Evolutionary conservation across 1,140 invertebrate species (phyloP).

Genomic region (Polypedilum pembai): DNA sequence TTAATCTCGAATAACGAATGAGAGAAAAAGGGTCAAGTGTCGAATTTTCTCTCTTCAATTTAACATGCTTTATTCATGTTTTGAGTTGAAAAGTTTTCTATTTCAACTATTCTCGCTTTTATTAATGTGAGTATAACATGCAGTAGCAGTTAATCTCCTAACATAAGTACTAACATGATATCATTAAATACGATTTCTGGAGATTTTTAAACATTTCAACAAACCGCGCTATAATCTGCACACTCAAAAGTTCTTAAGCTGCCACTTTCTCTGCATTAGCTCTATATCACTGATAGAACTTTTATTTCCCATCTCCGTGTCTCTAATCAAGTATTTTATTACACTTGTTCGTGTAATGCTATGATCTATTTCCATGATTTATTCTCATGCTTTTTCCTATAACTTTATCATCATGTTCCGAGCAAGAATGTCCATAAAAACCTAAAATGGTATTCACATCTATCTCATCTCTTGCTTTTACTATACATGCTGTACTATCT

Average conservation of each 20-base stretch:
- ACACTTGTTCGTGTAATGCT: neutral
- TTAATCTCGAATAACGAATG: neutral
- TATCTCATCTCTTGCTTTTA: neutral
- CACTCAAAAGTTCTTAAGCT: neutral
- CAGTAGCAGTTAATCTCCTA: neutral
- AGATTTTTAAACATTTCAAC: neutral
- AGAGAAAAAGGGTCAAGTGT: neutral
- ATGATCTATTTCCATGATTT: constrained; percentile 25
- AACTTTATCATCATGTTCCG: constrained; percentile 1
- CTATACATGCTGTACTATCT: neutral
- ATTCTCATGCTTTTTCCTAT: constrained; percentile 8
- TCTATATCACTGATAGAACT: neutral
- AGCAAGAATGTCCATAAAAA: neutral
- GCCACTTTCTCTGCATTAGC: neutral
- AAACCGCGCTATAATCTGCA: neutral
- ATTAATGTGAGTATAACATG: constrained; percentile 1
- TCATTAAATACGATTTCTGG: neutral
- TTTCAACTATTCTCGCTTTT: neutral
- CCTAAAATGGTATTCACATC: neutral
- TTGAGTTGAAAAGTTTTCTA: too few relatives aligned
- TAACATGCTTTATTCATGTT: too few relatives aligned
- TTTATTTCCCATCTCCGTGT: neutral
- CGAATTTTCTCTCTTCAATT: too few relatives aligned
- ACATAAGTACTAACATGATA: neutral
- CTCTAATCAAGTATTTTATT: constrained; percentile 21